Percentiles rank a stretch among this genome's conserved stretches.
These are phyloP conservation scores for Pogonus chalceus DNA, from an alignment of 1,140 invertebrate genomes.

Conservation along the genomic window DNA sequence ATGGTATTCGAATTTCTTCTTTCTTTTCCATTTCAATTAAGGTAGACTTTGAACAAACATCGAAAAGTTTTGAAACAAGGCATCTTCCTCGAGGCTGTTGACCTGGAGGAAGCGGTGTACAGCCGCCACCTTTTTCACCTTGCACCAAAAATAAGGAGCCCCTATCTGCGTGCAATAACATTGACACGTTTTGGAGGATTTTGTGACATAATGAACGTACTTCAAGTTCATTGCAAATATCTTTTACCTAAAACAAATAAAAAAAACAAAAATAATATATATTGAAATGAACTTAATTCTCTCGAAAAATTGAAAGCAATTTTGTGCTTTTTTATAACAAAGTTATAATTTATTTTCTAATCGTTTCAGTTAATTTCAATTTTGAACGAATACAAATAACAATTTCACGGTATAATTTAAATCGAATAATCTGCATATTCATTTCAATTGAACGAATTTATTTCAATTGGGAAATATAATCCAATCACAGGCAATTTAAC, in stretches of 20 bases:
- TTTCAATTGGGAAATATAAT: too few relatives aligned
- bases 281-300: too few relatives aligned
- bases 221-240: slow-evolving; percentile 93
- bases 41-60: slow-evolving; percentile 82
- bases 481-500: too few relatives aligned
- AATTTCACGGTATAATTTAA: too few relatives aligned
- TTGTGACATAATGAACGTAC: slow-evolving; percentile 89
- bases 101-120: slow-evolving; percentile 25
- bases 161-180: slow-evolving; percentile 81
- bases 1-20: slow-evolving; percentile 84
- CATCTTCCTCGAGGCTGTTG: slow-evolving; percentile 40
- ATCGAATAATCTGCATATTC: too few relatives aligned
- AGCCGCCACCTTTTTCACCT: slow-evolving; percentile 47
- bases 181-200: slow-evolving; percentile 90
- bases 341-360: too few relatives aligned
- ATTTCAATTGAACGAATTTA: too few relatives aligned
- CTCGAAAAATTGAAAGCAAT: too few relatives aligned
- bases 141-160: slow-evolving; percentile 90
- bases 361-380: too few relatives aligned
- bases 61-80: slow-evolving; percentile 87
- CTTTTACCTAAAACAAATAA: slow-evolving; percentile 62
- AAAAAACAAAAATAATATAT: slow-evolving; percentile 7
- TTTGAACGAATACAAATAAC: too few relatives aligned
- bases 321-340: too few relatives aligned
- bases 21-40: slow-evolving; percentile 84